These are phyloP conservation scores for Alosa alosa DNA, from an alignment of 2,113 vertebrate genomes.

Conservation along the genomic window DNA sequence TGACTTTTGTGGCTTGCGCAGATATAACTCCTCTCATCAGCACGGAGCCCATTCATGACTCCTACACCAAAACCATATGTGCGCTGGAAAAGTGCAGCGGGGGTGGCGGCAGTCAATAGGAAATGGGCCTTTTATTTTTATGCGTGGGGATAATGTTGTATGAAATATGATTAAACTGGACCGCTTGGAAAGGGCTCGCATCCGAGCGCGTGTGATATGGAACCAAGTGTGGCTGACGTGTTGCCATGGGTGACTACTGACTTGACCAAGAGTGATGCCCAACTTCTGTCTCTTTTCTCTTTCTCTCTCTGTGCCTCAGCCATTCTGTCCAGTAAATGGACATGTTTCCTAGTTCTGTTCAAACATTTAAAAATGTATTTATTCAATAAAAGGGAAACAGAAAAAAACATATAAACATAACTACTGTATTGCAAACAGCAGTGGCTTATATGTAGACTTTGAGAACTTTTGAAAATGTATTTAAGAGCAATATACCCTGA, in stretches of 20 bases:
- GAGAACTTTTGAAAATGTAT: not conserved
- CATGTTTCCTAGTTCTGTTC: not conserved
- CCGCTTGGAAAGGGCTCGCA: not conserved
- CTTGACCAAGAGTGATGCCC: not conserved
- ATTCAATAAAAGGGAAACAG: not conserved
- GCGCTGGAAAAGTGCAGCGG: conserved; percentile 51
- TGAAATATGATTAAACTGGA: conserved; percentile 17
- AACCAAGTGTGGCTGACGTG: not conserved
- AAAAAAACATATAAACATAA: not conserved
- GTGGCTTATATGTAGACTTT: not conserved
- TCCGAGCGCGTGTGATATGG: not conserved
- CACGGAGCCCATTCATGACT: conserved; percentile 59
- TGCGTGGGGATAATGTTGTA: not conserved
- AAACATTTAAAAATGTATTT: not conserved
- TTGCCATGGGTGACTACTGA: not conserved
- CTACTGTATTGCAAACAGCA: not conserved
- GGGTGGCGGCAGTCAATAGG: conserved; percentile 26
- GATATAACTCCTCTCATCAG: conserved; percentile 68
- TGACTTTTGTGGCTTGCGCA: conserved; percentile 64
- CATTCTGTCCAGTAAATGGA: not conserved
- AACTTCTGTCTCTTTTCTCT: not conserved
- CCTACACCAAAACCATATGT: conserved; percentile 54
- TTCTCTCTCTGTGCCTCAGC: conserved; percentile 7
- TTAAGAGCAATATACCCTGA: conserved; percentile 18
- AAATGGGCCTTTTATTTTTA: conserved; percentile 22